These are phyloP conservation scores for Noctua fimbriata DNA, from an alignment of 2,888 invertebrate species.

Conservation along the genomic window DNA sequence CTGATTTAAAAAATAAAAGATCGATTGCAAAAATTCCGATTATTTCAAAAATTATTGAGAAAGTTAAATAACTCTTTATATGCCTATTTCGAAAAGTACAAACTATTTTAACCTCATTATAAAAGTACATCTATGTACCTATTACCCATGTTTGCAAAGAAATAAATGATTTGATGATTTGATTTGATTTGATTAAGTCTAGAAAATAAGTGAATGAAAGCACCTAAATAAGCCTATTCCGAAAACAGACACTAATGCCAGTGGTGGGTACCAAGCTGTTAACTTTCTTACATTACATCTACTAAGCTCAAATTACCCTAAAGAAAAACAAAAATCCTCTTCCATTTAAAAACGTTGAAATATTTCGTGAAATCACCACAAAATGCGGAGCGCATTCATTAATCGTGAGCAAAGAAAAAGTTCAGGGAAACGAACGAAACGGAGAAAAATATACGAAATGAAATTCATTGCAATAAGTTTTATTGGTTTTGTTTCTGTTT, in stretches of 20 bases:
- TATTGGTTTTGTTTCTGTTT: slow-evolving; percentile 73
- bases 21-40: too few relatives aligned
- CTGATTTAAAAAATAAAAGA: too few relatives aligned
- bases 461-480: slow-evolving; percentile 72
- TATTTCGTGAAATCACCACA: slow-evolving; percentile 40
- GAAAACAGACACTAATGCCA: not conserved
- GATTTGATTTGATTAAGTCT: too few relatives aligned
- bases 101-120: too few relatives aligned
- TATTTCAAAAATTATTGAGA: too few relatives aligned
- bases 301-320: not conserved
- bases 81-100: too few relatives aligned
- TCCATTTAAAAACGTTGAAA: slow-evolving; percentile 23
- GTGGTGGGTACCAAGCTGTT: slow-evolving; percentile 3
- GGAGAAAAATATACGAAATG: slow-evolving; percentile 62
- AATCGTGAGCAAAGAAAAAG: slow-evolving; percentile 60
- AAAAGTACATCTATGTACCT: too few relatives aligned
- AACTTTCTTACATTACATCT: not conserved
- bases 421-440: slow-evolving; percentile 49
- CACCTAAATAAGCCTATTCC: not conserved
- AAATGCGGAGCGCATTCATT: slow-evolving; percentile 59
- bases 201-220: not conserved
- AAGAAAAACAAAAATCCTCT: slow-evolving; percentile 7
- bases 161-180: too few relatives aligned
- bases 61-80: too few relatives aligned
- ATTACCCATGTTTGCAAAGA: too few relatives aligned